These are phyloP conservation scores for Graptemys geographica DNA, from an alignment of 2,797 vertebrate species.

Conservation along the genomic window DNA sequence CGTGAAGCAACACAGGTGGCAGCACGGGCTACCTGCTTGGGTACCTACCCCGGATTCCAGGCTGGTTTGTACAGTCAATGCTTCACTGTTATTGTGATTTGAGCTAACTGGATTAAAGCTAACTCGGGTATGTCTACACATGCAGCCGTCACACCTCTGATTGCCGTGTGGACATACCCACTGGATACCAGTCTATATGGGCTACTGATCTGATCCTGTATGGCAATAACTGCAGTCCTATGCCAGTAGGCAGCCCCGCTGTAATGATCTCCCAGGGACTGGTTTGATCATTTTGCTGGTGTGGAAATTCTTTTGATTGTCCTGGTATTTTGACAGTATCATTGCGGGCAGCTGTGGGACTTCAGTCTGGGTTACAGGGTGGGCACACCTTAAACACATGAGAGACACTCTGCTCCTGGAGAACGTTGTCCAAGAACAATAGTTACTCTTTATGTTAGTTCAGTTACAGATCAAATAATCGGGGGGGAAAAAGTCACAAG, in stretches of 20 bases:
- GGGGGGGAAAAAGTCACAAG: conserved; percentile 44
- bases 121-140: neutral
- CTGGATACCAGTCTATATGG: neutral
- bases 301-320: neutral
- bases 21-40: neutral
- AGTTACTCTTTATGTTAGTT: conserved; percentile 48
- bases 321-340: neutral
- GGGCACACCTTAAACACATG: neutral
- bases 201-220: neutral
- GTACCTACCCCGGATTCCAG: no score
- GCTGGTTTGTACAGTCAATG: no score
- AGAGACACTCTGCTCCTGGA: neutral
- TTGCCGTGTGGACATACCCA: neutral
- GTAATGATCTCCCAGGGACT: neutral
- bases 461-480: conserved; percentile 67
- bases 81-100: no score
- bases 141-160: rapidly evolving
- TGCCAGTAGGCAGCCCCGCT: neutral
- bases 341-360: neutral
- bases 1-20: neutral
- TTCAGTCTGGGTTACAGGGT: neutral
- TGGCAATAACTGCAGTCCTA: neutral
- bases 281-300: rapidly evolving
- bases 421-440: conserved; percentile 55
- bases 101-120: neutral